Evolutionary conservation across 2,888 invertebrate genomes (phyloP).

Genomic region (Seira sanloemensis): DNA sequence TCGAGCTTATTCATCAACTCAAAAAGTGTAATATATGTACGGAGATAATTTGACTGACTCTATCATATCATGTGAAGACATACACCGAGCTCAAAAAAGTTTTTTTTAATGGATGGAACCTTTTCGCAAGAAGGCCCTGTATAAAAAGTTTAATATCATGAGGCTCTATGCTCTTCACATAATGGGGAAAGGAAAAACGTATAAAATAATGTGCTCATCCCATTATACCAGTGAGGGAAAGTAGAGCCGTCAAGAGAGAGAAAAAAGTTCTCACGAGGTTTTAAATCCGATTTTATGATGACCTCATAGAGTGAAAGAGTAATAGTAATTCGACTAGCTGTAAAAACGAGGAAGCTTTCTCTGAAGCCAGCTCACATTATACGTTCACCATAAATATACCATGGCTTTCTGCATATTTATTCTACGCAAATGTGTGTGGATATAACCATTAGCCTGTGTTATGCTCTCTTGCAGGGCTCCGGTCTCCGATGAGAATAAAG

Average conservation of each 20-base stretch:
- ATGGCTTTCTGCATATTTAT: constrained; percentile 7
- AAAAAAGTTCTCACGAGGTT: constrained; percentile 57
- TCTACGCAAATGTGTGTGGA: not conserved
- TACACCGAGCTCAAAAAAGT: not conserved
- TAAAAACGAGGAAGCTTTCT: constrained; percentile 2
- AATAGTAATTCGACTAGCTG: constrained; percentile 14
- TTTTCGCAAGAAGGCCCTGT: not conserved
- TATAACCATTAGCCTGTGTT: not conserved
- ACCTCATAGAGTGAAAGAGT: constrained; percentile 22
- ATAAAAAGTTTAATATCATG: constrained; percentile 15
- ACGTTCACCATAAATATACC: not conserved
- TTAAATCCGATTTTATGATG: constrained; percentile 63
- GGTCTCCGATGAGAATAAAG: constrained; percentile 18
- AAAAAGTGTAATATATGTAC: not conserved
- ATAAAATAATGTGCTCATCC: constrained; percentile 46
- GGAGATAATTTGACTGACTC: constrained; percentile 4
- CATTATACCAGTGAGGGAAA: constrained; percentile 36
- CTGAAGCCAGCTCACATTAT: not conserved
- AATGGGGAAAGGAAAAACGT: not conserved
- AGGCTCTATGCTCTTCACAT: not conserved
- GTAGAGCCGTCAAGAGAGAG: constrained; percentile 32
- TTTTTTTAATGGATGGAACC: not conserved
- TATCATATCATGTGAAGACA: not conserved
- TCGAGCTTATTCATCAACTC: not conserved
- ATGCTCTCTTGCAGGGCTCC: not conserved